These are phyloP conservation scores for Tetrax tetrax DNA, from an alignment of 2,113 vertebrate genomes.

Conservation along the genomic window DNA sequence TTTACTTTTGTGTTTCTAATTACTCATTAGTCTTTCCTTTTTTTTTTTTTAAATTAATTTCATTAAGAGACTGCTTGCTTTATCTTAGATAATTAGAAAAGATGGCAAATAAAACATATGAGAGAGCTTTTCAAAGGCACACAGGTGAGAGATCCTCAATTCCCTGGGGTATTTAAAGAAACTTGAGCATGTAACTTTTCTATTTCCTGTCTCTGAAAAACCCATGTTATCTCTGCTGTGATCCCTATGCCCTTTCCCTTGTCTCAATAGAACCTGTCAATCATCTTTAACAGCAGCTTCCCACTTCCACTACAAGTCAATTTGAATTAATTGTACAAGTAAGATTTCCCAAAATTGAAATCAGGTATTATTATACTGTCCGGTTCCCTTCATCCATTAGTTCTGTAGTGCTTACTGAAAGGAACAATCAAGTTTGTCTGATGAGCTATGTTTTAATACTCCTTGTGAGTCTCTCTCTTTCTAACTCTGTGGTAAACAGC, in stretches of 20 bases:
- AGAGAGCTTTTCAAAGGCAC: neutral
- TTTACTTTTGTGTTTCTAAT: neutral
- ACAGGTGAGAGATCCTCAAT: neutral
- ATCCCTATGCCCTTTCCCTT: neutral
- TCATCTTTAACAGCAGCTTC: neutral
- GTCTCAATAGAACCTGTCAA: neutral
- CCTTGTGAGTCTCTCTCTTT: neutral
- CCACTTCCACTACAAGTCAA: neutral
- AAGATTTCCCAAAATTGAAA: conserved; percentile 10
- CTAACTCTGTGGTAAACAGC: neutral
- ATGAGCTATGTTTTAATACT: neutral
- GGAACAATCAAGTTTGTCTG: conserved; percentile 9
- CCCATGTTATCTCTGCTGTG: neutral
- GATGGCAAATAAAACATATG: neutral
- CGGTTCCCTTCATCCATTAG: neutral
- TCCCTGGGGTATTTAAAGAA: neutral
- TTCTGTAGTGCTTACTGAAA: conserved; percentile 1
- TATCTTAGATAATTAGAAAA: neutral
- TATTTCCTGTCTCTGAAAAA: neutral
- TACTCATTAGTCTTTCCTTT: neutral
- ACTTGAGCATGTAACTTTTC: neutral
- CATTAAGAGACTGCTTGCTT: neutral
- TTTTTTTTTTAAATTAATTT: neutral
- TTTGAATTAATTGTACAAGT: conserved; percentile 24
- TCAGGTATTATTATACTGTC: neutral